phyloP scores from a whole-genome alignment of 2,797 vertebrate species.

The Gallinago nigripennis region DNA sequence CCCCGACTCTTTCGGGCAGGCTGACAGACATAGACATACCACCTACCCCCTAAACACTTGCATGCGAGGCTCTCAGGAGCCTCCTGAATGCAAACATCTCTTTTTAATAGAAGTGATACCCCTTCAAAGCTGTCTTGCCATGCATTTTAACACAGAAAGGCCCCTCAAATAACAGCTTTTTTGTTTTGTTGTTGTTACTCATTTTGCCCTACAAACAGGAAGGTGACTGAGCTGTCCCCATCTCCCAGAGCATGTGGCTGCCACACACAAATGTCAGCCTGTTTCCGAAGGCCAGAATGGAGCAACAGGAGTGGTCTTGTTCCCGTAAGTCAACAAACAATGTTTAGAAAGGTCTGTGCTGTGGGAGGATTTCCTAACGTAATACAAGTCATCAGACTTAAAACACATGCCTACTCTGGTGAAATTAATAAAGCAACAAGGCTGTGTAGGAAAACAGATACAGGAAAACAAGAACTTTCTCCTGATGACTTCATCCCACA shows the following conservation, averaged over 20 bases:
- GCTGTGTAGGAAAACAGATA: constrained; percentile 14
- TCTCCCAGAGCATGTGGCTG: background rate
- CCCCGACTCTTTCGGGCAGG: background rate
- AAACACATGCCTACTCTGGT: constrained; percentile 21
- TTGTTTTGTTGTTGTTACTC: background rate
- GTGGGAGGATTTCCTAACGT: constrained; percentile 51
- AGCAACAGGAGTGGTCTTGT: background rate
- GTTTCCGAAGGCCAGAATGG: background rate
- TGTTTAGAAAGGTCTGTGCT: constrained; percentile 34
- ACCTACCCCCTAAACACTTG: accelerated
- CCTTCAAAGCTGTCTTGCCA: background rate
- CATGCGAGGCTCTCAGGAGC: accelerated
- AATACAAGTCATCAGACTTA: constrained; percentile 11
- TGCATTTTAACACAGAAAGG: background rate
- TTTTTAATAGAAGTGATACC: background rate
- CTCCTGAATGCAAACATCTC: background rate
- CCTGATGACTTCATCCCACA: constrained; percentile 42
- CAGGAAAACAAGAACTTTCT: constrained; percentile 51
- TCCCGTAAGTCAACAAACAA: constrained; percentile 49
- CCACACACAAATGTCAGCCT: background rate
- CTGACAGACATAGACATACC: background rate
- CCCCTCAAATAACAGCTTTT: background rate
- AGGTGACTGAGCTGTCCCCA: background rate
- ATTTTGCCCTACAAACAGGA: background rate
- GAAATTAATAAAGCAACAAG: background rate